Conservation (phyloP, 92 coral and sea anemone species). For the Parazoanthus atlanticus region DNA sequence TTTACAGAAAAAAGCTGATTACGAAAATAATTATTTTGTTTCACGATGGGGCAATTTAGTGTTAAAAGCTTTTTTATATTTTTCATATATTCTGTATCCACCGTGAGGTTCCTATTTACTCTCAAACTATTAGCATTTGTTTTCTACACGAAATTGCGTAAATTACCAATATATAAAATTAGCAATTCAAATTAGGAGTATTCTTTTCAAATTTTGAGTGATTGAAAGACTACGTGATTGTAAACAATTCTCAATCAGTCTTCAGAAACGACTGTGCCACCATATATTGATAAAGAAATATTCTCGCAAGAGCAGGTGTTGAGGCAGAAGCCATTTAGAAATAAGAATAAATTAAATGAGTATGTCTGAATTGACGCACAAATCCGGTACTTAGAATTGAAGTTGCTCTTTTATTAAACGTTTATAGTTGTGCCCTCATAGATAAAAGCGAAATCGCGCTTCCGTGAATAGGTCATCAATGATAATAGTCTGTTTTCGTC, state of each 20-base stretch:
- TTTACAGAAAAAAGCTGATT: too few relatives aligned
- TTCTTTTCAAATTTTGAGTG: neutral
- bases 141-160: neutral
- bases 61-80: too few relatives aligned
- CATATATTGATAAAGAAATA: neutral
- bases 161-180: conserved; percentile 2
- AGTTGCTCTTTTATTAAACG: conserved; percentile 22
- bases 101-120: neutral
- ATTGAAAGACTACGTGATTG: neutral
- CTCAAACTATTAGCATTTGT: neutral
- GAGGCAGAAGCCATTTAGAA: neutral
- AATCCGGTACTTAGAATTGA: neutral
- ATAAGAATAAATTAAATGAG: neutral
- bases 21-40: too few relatives aligned
- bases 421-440: neutral
- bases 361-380: neutral
- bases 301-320: neutral
- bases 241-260: conserved; percentile 3
- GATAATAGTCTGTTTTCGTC: neutral
- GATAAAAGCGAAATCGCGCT: neutral
- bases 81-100: neutral
- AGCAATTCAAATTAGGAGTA: conserved; percentile 30
- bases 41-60: neutral
- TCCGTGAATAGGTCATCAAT: neutral
- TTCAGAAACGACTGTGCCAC: neutral